These are phyloP conservation scores for Leptodirus hochenwartii DNA, from an alignment of 2,888 invertebrate species.

Conservation along the genomic window DNA sequence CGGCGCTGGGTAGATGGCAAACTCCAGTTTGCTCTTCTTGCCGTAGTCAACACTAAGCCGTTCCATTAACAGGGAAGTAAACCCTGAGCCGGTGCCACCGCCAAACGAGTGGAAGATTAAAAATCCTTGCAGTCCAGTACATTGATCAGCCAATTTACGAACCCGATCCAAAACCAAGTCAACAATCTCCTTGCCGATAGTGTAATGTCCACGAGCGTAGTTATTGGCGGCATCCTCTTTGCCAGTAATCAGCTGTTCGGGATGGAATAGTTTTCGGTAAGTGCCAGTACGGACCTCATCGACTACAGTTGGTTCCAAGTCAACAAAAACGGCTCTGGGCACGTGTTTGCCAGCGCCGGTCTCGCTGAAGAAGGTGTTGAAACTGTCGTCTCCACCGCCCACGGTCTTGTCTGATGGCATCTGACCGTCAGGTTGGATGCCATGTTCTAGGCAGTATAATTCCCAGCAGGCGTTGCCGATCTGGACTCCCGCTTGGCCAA, in stretches of 20 bases:
- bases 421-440: constrained; percentile 84
- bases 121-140: constrained; percentile 83
- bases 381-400: constrained; percentile 83
- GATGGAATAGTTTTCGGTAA: constrained; percentile 91
- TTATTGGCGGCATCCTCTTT: constrained; percentile 97
- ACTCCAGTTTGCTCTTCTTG: constrained; percentile 88
- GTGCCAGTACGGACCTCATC: constrained; percentile 87
- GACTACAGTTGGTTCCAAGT: constrained; percentile 92
- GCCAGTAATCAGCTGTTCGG: constrained; percentile 90
- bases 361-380: constrained; percentile 89
- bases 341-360: constrained; percentile 94
- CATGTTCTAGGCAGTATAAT: constrained; percentile 72
- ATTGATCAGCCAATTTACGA: constrained; percentile 75
- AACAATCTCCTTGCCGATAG: constrained; percentile 88
- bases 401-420: constrained; percentile 88
- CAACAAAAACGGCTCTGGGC: constrained; percentile 85
- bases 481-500: constrained; percentile 22
- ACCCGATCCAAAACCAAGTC: constrained; percentile 77
- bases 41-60: constrained; percentile 89
- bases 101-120: constrained; percentile 92
- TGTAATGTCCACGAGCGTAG: constrained; percentile 94
- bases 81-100: constrained; percentile 86
- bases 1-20: constrained; percentile 91
- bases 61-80: constrained; percentile 91
- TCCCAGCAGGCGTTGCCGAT: constrained; percentile 86